A percentile compares a stretch with the other conserved stretches of the same genome.
These are phyloP conservation scores for Leptestheria dahalacensis DNA, from an alignment of 1,140 invertebrate genomes.

Conservation along the genomic window DNA sequence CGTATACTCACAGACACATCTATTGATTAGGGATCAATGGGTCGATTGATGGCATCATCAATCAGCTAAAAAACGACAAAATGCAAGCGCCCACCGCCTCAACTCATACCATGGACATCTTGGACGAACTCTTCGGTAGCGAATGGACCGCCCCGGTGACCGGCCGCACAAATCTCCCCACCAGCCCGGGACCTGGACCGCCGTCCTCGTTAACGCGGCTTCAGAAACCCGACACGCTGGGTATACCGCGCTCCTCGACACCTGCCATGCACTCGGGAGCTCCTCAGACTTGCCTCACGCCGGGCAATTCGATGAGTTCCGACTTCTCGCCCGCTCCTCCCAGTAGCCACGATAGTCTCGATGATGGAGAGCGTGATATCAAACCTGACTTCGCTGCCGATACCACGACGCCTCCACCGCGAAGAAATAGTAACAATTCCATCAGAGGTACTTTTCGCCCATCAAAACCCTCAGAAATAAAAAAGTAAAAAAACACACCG, in stretches of 20 bases:
- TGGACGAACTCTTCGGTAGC: conserved; percentile 17
- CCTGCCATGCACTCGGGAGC: not conserved
- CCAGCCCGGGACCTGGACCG: not conserved
- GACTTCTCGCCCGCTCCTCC: conserved; percentile 14
- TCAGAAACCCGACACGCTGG: not conserved
- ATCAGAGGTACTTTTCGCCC: conserved; percentile 14
- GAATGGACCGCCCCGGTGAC: conserved; percentile 14
- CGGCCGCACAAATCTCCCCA: not conserved
- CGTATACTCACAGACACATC: no score
- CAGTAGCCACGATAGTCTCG: conserved; percentile 13
- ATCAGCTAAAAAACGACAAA: not conserved
- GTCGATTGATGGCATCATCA: not conserved
- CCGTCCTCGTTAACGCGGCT: not conserved
- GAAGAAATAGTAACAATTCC: conserved; percentile 17
- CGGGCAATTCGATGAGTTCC: conserved; percentile 6
- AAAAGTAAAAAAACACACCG: not conserved
- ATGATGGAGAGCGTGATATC: conserved; percentile 6
- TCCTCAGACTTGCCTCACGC: conserved; percentile 13
- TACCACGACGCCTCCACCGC: conserved; percentile 15
- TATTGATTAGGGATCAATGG: not conserved
- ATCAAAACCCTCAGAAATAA: no score
- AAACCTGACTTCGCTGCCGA: conserved; percentile 16
- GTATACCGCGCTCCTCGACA: not conserved
- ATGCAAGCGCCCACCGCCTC: not conserved
- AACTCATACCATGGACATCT: conserved; percentile 17